Conservation (phyloP, 2,113 vertebrate species). For the Rhagologus leucostigma region DNA sequence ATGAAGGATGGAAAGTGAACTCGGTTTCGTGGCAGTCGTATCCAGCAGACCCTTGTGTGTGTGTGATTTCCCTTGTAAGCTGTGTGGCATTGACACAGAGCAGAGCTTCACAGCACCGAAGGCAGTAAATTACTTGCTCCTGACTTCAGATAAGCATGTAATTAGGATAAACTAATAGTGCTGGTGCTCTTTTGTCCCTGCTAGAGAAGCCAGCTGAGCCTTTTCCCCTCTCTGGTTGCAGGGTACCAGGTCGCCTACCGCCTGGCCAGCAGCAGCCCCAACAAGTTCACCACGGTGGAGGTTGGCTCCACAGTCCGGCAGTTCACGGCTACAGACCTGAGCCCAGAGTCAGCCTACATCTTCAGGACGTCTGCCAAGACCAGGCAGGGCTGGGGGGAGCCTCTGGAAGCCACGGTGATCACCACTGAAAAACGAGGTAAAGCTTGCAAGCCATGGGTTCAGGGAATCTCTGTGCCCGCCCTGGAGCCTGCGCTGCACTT, state of each 20-base stretch:
- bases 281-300: slow-evolving; percentile 89
- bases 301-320: slow-evolving; percentile 87
- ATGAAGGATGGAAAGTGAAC: neutral
- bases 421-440: slow-evolving; percentile 94
- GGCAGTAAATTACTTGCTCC: neutral
- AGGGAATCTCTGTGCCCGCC: neutral
- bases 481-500: neutral
- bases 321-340: slow-evolving; percentile 86
- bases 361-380: slow-evolving; percentile 90
- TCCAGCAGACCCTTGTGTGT: neutral
- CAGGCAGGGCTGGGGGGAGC: slow-evolving; percentile 89
- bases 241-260: slow-evolving; percentile 95
- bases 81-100: neutral
- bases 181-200: neutral
- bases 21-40: neutral
- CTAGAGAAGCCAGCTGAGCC: neutral
- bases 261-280: slow-evolving; percentile 83
- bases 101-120: neutral
- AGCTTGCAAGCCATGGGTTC: neutral
- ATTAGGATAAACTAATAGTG: neutral
- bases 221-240: slow-evolving; percentile 23
- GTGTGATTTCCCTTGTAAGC: neutral
- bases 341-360: slow-evolving; percentile 83
- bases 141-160: neutral
- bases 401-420: slow-evolving; percentile 88